A percentile compares a stretch with the other conserved stretches of the same genome.
These are phyloP conservation scores for Cuniculus paca DNA, from an alignment of 2,797 vertebrate species.

Conservation along the genomic window DNA sequence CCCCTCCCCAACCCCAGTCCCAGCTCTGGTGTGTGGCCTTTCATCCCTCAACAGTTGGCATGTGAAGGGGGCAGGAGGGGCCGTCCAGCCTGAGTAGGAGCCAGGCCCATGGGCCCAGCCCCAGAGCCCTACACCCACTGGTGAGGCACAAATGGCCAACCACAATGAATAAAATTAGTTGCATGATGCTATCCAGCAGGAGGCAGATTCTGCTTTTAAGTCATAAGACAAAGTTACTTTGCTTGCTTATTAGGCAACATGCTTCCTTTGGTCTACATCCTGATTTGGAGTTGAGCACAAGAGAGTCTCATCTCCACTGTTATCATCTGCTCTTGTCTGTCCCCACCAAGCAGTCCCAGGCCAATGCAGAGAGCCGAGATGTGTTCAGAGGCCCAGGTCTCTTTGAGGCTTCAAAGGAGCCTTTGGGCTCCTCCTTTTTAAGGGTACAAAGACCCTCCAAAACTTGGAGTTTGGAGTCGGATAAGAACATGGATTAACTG, in stretches of 20 bases:
- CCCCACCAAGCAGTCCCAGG: not conserved
- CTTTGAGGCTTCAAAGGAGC: not conserved
- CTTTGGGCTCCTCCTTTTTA: not conserved
- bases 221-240: not conserved
- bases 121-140: no score
- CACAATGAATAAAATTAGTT: not conserved
- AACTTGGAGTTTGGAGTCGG: not conserved
- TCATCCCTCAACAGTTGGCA: not conserved
- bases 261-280: not conserved
- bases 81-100: not conserved
- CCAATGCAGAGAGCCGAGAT: not conserved
- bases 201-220: constrained; percentile 29
- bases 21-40: not conserved
- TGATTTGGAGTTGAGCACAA: not conserved
- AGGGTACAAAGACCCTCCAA: not conserved
- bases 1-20: not conserved
- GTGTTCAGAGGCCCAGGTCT: not conserved
- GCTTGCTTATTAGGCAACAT: not conserved
- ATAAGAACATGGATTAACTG: not conserved
- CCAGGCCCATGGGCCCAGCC: not conserved
- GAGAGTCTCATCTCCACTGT: not conserved
- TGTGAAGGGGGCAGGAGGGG: not conserved
- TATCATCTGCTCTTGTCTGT: not conserved
- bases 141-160: not conserved
- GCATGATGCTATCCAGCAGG: not conserved